These are phyloP conservation scores for Melinopterus prodromus DNA, from an alignment of 2,888 invertebrate genomes.

Conservation along the genomic window DNA sequence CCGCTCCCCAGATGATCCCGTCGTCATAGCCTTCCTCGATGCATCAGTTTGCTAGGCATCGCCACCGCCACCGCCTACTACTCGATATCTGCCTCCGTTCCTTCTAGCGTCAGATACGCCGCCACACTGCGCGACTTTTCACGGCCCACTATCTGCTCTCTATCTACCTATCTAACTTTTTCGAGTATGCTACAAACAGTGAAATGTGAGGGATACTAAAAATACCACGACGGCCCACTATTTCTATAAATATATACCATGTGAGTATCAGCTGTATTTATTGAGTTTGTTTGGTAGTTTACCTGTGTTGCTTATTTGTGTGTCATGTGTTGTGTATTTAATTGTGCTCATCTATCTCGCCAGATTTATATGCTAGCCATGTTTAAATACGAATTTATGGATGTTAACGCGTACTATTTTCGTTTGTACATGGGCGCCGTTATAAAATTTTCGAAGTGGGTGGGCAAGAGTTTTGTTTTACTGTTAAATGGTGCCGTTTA, in stretches of 20 bases:
- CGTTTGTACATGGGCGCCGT: no score
- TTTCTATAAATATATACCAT: background rate
- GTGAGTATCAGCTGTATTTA: background rate
- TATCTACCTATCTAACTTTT: slow-evolving; percentile 7
- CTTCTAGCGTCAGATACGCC: slow-evolving; percentile 34
- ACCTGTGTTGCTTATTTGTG: background rate
- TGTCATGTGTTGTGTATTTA: background rate
- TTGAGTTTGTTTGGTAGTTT: background rate
- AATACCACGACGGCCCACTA: background rate
- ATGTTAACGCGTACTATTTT: no score
- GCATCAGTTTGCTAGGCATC: slow-evolving; percentile 47
- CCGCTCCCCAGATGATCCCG: slow-evolving; percentile 43
- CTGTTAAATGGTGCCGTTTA: no score
- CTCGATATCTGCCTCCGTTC: slow-evolving; percentile 50
- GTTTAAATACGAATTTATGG: no score
- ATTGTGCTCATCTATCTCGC: background rate
- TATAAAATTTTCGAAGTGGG: no score
- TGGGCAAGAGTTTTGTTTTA: no score
- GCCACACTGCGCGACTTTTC: slow-evolving; percentile 49
- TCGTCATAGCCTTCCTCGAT: slow-evolving; percentile 36
- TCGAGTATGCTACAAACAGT: slow-evolving; percentile 6
- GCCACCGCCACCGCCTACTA: slow-evolving; percentile 49
- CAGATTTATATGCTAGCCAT: no score
- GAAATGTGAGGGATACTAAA: slow-evolving; percentile 8
- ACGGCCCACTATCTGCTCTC: slow-evolving; percentile 32